Percentiles rank a stretch among this genome's conserved stretches.
These are phyloP conservation scores for Drosophila anomalata DNA, from an alignment of 2,888 invertebrate species.

Conservation along the genomic window DNA sequence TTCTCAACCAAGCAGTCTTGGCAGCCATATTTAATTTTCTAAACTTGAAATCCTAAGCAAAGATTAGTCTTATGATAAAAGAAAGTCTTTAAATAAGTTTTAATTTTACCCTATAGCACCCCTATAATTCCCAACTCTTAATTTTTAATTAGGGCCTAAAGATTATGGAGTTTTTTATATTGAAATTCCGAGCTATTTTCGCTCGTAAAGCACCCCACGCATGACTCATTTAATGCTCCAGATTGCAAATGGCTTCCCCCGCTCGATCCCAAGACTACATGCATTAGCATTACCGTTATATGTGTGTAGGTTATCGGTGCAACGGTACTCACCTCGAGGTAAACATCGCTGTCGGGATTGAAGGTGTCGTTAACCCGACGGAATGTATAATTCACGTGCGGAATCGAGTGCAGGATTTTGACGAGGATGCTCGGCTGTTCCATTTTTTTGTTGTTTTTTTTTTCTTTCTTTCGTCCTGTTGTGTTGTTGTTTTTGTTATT, in stretches of 20 bases:
- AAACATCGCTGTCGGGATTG: slow-evolving; percentile 93
- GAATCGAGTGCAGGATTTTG: slow-evolving; percentile 93
- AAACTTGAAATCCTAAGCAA: no score
- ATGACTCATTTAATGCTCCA: slow-evolving; percentile 6
- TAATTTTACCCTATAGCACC: no score
- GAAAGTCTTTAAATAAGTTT: no score
- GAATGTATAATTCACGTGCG: slow-evolving; percentile 95
- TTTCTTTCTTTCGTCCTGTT: slow-evolving; percentile 24
- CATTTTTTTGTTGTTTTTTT: slow-evolving; percentile 78
- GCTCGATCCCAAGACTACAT: background rate
- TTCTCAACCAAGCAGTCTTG: no score
- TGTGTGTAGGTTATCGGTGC: slow-evolving; percentile 7
- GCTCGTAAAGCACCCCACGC: background rate
- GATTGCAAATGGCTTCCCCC: slow-evolving; percentile 2
- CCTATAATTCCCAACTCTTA: background rate
- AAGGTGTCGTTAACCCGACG: slow-evolving; percentile 96
- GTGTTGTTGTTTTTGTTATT: slow-evolving; percentile 17
- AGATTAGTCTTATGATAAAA: no score
- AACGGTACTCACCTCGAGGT: slow-evolving; percentile 90
- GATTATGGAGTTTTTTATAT: background rate
- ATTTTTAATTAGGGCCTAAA: background rate
- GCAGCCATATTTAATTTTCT: no score
- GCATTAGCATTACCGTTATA: slow-evolving; percentile 3
- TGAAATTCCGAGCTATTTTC: background rate
- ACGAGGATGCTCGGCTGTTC: slow-evolving; percentile 94